Evolutionary conservation across 2,888 invertebrate species (phyloP), one percentile per base, ranked within the genome.

Genomic region (Silvanus unidentatus): DNA sequence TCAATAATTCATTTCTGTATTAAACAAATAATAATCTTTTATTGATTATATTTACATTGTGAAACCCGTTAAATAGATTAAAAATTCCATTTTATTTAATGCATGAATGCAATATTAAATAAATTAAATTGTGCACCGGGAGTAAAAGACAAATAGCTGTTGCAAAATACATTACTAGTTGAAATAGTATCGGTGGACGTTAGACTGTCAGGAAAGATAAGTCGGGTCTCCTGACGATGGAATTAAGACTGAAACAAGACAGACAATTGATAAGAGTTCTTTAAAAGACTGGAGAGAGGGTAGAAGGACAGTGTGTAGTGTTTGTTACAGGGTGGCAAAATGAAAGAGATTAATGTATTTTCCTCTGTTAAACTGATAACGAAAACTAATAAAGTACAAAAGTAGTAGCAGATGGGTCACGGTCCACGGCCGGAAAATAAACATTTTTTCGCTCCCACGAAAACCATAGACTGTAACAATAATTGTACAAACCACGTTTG

Each of bases 391-490:
- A 32, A 12, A 32, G 12, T 32, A 22, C 22, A 12, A 12, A 11
- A 32, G 6, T 11, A 32, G 32, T n/a, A 32, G 32, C 32, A 32
- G 32, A 32, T 32, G 13, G 10, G 38, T 43, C 39, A 43, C 39
- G 43, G 43, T 43, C 32, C 39, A 39, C 13, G 43, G 38, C 28
- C 14, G 15, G 14, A 38, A 9, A 13, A 16, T 16, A 36, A n/a
- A 10, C 15, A 14, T 13, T 6, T 27, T 40, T 44, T 44, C 16
- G 39, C 44, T 44, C 44, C 40, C 44, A 44, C 44, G 44, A 44
- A 35, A 35, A 32, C 40, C 44, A 44, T 39, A 34, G 34, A 44
- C 39, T 44, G 44, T 30, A 39, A 44, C 44, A 44, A 10, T 37
- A 37, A 3, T 32, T 32, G 8, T n/a, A 13, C n/a, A 37, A 44